Evolutionary conservation across 2,797 vertebrate species (phyloP).

Genomic region (Knipowitschia caucasica): DNA sequence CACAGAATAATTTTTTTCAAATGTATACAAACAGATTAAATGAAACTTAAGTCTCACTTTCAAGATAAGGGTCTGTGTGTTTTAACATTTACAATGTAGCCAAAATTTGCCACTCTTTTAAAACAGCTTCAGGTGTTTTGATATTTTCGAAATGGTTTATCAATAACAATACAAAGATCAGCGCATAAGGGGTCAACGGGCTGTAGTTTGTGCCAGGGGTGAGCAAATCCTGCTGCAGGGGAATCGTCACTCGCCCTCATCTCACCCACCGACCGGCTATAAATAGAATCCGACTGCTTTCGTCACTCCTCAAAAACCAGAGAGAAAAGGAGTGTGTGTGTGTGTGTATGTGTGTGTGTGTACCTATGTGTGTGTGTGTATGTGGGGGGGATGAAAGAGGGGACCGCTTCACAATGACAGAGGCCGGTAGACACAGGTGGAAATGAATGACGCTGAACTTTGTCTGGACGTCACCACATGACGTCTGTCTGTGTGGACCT

Average conservation of each 20-base stretch:
- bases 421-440: conserved; percentile 27
- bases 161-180: conserved; percentile 17
- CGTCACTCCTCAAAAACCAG: conserved; percentile 49
- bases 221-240: conserved; percentile 30
- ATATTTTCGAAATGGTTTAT: background rate
- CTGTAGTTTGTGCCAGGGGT: conserved; percentile 26
- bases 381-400: conserved; percentile 7
- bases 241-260: conserved; percentile 49
- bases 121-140: conserved; percentile 19
- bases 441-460: conserved; percentile 38
- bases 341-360: background rate
- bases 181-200: conserved; percentile 29
- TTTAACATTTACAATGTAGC: too few species aligned
- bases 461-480: conserved; percentile 33
- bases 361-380: background rate
- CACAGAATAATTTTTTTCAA: too few species aligned
- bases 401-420: conserved; percentile 1
- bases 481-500: conserved; percentile 28
- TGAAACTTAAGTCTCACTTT: too few species aligned
- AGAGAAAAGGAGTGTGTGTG: background rate
- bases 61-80: too few species aligned
- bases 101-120: background rate
- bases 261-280: conserved; percentile 60
- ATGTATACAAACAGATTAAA: too few species aligned
- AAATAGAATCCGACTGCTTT: conserved; percentile 69